A percentile compares a stretch with the other conserved stretches of the same genome.
These are phyloP conservation scores for Conchocele bisecta DNA, from an alignment of 2,888 invertebrate genomes.

Conservation along the genomic window DNA sequence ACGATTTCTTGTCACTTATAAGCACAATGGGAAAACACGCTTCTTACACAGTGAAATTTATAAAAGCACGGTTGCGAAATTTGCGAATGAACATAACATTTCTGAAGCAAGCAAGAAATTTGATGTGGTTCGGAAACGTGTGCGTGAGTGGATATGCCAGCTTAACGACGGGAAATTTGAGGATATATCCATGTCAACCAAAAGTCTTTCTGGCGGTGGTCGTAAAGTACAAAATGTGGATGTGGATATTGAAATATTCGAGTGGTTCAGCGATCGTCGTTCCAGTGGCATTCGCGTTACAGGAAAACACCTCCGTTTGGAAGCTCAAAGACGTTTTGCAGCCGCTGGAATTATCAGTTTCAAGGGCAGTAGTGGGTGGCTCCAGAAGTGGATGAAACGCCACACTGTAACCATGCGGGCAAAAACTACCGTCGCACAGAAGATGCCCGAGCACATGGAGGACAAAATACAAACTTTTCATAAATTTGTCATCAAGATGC, in stretches of 20 bases:
- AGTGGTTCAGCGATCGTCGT: conserved; percentile 19
- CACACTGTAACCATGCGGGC: conserved; percentile 13
- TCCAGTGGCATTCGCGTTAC: conserved; percentile 7
- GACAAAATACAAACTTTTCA: too few species aligned
- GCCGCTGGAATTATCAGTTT: conserved; percentile 17
- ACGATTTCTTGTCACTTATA: too few species aligned
- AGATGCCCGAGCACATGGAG: conserved; percentile 17
- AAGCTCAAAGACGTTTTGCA: conserved; percentile 14
- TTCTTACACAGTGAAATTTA: too few species aligned
- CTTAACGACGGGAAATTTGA: not conserved
- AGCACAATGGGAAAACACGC: too few species aligned
- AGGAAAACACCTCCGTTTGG: conserved; percentile 5
- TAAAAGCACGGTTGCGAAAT: conserved; percentile 15
- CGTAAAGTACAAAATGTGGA: conserved; percentile 3
- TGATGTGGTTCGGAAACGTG: conserved; percentile 7
- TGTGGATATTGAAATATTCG: conserved; percentile 14
- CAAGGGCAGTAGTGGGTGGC: conserved; percentile 17
- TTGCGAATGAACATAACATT: conserved; percentile 18
- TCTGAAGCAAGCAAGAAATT: conserved; percentile 14
- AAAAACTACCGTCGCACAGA: conserved; percentile 21
- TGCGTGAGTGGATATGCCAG: conserved; percentile 10
- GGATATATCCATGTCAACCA: not conserved
- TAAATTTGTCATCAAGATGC: too few species aligned
- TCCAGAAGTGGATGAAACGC: conserved; percentile 18
- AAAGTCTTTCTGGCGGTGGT: conserved; percentile 3